Percentiles rank a stretch among this genome's conserved stretches.
These are phyloP conservation scores for Pseudochirops cupreus DNA, from an alignment of 2,797 vertebrate species.

Conservation along the genomic window DNA sequence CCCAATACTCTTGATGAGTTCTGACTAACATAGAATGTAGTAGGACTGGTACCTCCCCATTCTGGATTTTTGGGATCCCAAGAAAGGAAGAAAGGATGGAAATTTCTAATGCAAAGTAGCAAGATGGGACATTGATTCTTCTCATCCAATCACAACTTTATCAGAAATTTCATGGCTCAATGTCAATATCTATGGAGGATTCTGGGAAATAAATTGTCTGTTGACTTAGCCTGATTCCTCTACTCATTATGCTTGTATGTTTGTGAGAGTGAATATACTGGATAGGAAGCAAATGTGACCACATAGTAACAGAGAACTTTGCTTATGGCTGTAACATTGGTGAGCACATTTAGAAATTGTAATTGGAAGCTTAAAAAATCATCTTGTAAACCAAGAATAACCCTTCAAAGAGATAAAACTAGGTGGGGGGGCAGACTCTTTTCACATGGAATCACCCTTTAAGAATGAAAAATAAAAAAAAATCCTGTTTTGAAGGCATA, in stretches of 20 bases:
- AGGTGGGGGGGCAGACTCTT: background rate
- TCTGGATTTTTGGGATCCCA: background rate
- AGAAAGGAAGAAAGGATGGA: background rate
- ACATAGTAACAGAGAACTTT: background rate
- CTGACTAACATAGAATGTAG: background rate
- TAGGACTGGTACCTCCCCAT: background rate
- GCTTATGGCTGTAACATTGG: background rate
- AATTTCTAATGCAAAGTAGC: background rate
- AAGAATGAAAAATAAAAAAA: conserved; percentile 3
- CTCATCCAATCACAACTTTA: background rate
- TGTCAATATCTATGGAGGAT: background rate
- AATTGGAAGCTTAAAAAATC: background rate
- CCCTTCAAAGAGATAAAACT: background rate
- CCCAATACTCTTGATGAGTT: background rate
- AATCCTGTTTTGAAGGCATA: background rate
- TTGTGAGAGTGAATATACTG: background rate
- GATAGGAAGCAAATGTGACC: background rate
- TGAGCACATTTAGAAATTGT: background rate
- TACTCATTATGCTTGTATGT: background rate
- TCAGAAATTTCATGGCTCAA: background rate
- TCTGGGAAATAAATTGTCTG: background rate
- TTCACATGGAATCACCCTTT: background rate
- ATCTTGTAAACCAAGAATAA: background rate
- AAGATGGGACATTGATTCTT: background rate
- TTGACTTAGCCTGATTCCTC: background rate